phyloP scores from a whole-genome alignment of 2,888 invertebrate species.

The Masnerella sp. region DNA sequence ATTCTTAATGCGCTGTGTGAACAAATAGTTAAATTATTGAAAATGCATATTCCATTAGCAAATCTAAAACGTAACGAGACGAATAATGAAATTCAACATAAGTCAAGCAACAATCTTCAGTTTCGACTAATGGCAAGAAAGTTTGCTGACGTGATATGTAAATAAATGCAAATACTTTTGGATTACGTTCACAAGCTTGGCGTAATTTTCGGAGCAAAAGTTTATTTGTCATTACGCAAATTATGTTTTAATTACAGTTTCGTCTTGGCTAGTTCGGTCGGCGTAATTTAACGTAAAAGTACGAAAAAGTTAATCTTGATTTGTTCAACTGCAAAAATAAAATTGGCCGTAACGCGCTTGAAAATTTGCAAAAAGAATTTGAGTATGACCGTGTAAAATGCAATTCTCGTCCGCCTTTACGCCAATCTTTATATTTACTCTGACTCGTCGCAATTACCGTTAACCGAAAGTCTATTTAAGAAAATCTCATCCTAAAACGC shows the following conservation, averaged over 20 bases:
- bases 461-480: conserved; percentile 70
- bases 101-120: conserved; percentile 21
- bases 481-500: conserved; percentile 70
- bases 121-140: conserved; percentile 8
- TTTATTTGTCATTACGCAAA: conserved; percentile 5
- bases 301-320: not conserved
- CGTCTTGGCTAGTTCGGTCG: too few relatives aligned
- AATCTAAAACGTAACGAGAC: not conserved
- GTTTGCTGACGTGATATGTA: conserved; percentile 18
- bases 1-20: too few relatives aligned
- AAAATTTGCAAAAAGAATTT: conserved; percentile 3
- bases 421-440: conserved; percentile 60
- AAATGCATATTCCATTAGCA: not conserved
- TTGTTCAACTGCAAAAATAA: too few relatives aligned
- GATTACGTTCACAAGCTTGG: conserved; percentile 2
- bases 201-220: conserved; percentile 6
- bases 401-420: conserved; percentile 42
- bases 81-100: conserved; percentile 14
- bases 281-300: too few relatives aligned
- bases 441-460: conserved; percentile 57
- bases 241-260: not conserved
- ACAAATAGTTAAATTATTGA: not conserved
- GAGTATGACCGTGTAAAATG: conserved; percentile 22
- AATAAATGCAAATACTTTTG: conserved; percentile 27
- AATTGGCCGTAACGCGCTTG: not conserved